Evolutionary conservation across 2,113 vertebrate species (phyloP), one percentile per base, ranked within the genome.

Genomic region (Arothron firmamentum): DNA sequence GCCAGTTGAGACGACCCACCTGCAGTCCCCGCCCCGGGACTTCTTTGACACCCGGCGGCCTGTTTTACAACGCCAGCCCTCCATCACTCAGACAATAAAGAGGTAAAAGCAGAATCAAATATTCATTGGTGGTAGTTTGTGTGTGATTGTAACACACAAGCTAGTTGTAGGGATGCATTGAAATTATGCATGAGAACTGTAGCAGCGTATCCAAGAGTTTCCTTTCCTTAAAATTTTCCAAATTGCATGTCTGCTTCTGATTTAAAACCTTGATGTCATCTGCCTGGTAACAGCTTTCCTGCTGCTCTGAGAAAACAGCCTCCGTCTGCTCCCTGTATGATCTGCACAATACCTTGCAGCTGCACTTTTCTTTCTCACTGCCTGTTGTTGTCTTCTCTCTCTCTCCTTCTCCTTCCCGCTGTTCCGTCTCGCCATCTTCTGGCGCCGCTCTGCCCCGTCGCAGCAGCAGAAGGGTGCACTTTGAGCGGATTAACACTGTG

Each of bases 71-170:
- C 92, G 95, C 17, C 97, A 97, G 89, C 92, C 91, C 10, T 99
- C 97, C 25, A 98, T 99, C 90, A 99, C 96, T 11, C 97, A 98
- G 90, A 97, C 96, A 81, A 98, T 99, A 84, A 95, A 91, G 88
- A 98, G 97, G 96, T 99, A 89, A 85, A 65, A 5, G 21, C 41
- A 28, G 21, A 9, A 48, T 41, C 23, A 20, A 0, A 13, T 20
- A 45, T 23, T 15, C 1, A 25, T 20, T 52, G 25, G 5, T 28
- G 25, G 25, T 28, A 28, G 25, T 45, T 58, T 17, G 17, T 5
- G 47, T 31, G 53, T 38, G 34, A 43, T 67, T 53, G 8, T 17
- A 21, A 25, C 11, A 58, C 16, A n/a, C n/a, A 7, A 47, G 5
- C 1, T 5, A 15, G 4, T 45, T 45, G 43, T 6, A 17, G 43